These are phyloP conservation scores for Doryteuthis pealeii DNA, from an alignment of 1,140 invertebrate genomes.

Conservation along the genomic window DNA sequence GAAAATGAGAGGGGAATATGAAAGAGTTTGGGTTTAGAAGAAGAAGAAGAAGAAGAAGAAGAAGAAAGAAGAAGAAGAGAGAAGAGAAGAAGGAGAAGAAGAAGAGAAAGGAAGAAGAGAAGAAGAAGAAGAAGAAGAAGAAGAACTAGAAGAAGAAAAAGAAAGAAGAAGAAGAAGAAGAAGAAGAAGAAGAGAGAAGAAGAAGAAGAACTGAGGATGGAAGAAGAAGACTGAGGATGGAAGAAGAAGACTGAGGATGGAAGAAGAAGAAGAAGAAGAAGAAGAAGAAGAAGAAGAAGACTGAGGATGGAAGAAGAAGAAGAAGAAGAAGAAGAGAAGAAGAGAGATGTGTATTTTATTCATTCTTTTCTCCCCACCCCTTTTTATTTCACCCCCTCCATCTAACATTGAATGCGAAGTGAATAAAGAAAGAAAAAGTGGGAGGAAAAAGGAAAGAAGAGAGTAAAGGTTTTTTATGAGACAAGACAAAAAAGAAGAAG, in stretches of 20 bases:
- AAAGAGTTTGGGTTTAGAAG: not conserved
- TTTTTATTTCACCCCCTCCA: no score
- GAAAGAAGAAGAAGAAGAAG: not conserved
- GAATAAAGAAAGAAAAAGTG: no score
- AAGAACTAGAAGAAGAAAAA: not conserved
- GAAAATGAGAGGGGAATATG: not conserved
- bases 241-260: no score
- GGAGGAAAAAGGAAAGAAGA: no score
- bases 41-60: slow-evolving; percentile 2
- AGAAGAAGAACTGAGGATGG: not conserved
- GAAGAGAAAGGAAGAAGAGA: not conserved
- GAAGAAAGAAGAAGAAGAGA: not conserved
- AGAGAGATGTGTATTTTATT: no score
- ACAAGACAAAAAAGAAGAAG: no score
- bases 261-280: slow-evolving; percentile 2
- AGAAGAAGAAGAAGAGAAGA: no score
- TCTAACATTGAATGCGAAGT: no score
- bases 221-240: not conserved
- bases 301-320: no score
- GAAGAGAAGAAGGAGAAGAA: not conserved
- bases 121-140: not conserved
- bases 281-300: not conserved
- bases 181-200: not conserved
- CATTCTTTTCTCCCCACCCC: no score
- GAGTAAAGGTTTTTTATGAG: no score